Evolutionary conservation across 1,140 invertebrate genomes (phyloP).

Genomic region (Drosophila suzukii): DNA sequence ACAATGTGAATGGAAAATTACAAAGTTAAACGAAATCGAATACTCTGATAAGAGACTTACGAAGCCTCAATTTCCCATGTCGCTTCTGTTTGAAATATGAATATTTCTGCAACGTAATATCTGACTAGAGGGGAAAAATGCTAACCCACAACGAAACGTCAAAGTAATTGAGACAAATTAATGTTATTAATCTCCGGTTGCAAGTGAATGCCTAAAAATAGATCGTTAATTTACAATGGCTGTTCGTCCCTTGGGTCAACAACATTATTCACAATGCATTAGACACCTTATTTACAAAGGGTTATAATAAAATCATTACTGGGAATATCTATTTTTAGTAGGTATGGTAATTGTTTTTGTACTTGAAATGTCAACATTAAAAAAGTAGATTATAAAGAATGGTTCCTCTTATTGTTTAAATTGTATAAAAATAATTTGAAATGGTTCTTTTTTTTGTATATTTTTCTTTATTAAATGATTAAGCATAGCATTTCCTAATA

Average conservation of each 20-base stretch:
- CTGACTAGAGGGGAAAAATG: constrained; percentile 1
- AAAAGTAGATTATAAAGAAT: no score
- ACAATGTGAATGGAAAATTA: constrained; percentile 26
- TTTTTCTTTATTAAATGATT: not conserved
- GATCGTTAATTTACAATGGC: constrained; percentile 7
- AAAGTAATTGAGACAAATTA: constrained; percentile 35
- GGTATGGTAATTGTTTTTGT: no score
- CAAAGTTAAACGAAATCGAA: not conserved
- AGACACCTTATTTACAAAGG: no score
- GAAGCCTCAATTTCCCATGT: constrained; percentile 7
- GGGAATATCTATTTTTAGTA: not conserved
- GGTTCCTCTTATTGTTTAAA: no score
- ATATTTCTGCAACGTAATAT: constrained; percentile 26
- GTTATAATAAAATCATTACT: no score
- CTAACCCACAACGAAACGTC: not conserved
- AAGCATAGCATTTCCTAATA: no score
- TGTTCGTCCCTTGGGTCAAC: constrained; percentile 1
- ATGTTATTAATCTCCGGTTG: constrained; percentile 30
- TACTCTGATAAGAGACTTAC: constrained; percentile 18
- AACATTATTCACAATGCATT: no score
- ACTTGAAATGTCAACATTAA: no score
- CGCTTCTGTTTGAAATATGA: constrained; percentile 16
- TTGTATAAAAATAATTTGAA: no score
- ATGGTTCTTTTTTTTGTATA: not conserved
- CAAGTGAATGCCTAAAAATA: constrained; percentile 28